Conservation (phyloP, 1,140 invertebrate genomes). For the Panagrolaimus sp. region DNA sequence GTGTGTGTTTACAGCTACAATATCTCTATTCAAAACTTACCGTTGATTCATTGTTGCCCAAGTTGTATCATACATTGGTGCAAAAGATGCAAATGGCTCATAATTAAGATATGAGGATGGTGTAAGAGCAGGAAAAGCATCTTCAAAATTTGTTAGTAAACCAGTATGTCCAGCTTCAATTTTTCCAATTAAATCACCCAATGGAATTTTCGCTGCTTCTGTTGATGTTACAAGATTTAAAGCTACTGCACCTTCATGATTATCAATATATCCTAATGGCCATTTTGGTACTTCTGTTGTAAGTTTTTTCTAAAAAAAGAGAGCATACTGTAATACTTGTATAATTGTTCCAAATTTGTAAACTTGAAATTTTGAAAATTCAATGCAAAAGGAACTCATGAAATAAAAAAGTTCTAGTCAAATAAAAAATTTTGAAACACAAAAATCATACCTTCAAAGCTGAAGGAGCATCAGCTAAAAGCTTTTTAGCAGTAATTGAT, state of each 20-base stretch:
- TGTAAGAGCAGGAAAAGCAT: neutral
- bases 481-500: neutral
- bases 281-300: constrained; percentile 28
- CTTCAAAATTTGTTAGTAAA: neutral
- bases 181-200: constrained; percentile 35
- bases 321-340: too few species aligned
- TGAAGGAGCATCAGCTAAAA: neutral
- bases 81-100: constrained; percentile 81
- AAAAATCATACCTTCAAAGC: neutral
- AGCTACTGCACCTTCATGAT: constrained; percentile 15
- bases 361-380: too few species aligned
- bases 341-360: too few species aligned
- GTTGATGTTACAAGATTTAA: neutral
- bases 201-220: constrained; percentile 13
- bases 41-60: constrained; percentile 87
- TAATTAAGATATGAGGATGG: constrained; percentile 68
- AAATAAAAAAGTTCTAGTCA: too few species aligned
- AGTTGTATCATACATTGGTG: constrained; percentile 86
- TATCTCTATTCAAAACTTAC: too few species aligned
- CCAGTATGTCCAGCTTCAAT: constrained; percentile 26
- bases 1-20: too few species aligned
- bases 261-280: constrained; percentile 32
- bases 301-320: neutral
- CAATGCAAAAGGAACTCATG: too few species aligned
- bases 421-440: too few species aligned